These are phyloP conservation scores for Remorina albescens DNA, from an alignment of 2,797 vertebrate genomes.

Conservation along the genomic window DNA sequence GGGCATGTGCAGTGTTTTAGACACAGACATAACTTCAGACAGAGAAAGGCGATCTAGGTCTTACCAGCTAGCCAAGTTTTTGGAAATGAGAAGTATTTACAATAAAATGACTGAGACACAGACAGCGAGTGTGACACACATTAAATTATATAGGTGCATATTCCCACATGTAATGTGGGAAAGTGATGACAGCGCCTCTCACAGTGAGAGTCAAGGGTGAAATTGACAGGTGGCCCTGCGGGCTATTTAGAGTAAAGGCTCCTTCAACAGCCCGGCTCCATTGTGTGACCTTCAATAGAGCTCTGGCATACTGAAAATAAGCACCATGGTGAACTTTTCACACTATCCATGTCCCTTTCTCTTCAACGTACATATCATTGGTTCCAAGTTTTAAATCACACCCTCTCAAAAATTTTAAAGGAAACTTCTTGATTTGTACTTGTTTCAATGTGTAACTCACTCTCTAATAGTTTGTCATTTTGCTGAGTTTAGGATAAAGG, in stretches of 20 bases:
- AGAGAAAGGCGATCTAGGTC: not conserved
- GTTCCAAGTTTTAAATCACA: not conserved
- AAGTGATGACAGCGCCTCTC: slow-evolving; percentile 48
- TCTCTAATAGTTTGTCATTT: too few species aligned
- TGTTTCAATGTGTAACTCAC: too few species aligned
- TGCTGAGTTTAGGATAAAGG: too few species aligned
- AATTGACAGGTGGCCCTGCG: slow-evolving; percentile 70
- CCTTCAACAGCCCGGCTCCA: slow-evolving; percentile 65
- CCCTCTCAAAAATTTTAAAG: not conserved
- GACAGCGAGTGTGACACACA: not conserved
- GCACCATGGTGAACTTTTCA: slow-evolving; percentile 51
- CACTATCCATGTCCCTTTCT: slow-evolving; percentile 18
- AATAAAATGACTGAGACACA: not conserved
- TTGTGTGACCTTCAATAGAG: slow-evolving; percentile 81
- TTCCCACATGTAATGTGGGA: slow-evolving; percentile 14
- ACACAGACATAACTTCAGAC: not conserved
- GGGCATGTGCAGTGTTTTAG: slow-evolving; percentile 2
- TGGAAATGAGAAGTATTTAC: not conserved
- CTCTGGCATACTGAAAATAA: slow-evolving; percentile 64
- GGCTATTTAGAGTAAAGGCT: slow-evolving; percentile 83
- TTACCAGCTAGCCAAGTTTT: not conserved
- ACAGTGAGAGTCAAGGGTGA: slow-evolving; percentile 38
- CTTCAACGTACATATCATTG: not conserved
- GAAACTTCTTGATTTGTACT: too few species aligned
- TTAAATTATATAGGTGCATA: not conserved